Evolutionary conservation across 1,140 invertebrate genomes (phyloP).

Genomic region (Aphaenogaster floridana): DNA sequence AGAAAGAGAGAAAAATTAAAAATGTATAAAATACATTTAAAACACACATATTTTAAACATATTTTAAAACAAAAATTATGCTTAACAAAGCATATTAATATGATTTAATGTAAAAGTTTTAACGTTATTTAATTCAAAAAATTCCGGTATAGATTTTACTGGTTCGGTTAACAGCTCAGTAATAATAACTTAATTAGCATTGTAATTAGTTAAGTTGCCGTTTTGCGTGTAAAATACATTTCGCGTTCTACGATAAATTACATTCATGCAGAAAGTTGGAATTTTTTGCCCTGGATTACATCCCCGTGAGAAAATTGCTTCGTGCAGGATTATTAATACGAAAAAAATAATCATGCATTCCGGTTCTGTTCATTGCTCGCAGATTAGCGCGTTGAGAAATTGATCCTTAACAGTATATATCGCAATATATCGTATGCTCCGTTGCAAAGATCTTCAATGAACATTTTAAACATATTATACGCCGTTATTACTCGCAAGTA

Average conservation of each 20-base stretch:
- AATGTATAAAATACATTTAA: background rate
- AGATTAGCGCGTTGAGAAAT: slow-evolving; percentile 31
- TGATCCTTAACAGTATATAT: slow-evolving; percentile 1
- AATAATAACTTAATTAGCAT: background rate
- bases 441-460: slow-evolving; percentile 6
- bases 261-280: background rate
- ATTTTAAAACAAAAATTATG: background rate
- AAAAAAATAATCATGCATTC: slow-evolving; percentile 13
- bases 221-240: slow-evolving; percentile 16
- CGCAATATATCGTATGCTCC: background rate
- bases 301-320: slow-evolving; percentile 27
- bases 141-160: background rate
- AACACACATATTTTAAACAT: background rate
- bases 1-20: too few species aligned
- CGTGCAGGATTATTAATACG: background rate
- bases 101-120: background rate
- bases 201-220: background rate
- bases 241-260: background rate
- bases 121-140: slow-evolving; percentile 8
- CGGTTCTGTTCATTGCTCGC: background rate
- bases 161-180: background rate
- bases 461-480: background rate
- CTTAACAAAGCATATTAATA: slow-evolving; percentile 5
- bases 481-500: background rate
- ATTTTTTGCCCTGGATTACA: background rate